Percentiles rank a stretch among this genome's conserved stretches.
phyloP scores from a whole-genome alignment of 1,140 invertebrate genomes.

The Diabrotica undecimpunctata region DNA sequence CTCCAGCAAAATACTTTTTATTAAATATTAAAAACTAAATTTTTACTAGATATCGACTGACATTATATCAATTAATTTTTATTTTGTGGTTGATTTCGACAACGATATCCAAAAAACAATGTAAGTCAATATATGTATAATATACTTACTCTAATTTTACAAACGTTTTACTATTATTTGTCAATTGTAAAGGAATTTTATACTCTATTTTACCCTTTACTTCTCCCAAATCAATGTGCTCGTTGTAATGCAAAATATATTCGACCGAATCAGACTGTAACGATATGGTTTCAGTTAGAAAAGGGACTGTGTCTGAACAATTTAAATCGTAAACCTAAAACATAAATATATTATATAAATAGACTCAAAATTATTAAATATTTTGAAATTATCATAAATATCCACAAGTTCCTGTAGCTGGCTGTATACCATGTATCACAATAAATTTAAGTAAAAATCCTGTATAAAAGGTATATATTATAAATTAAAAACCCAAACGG shows the following conservation, averaged over 20 bases:
- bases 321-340: slow-evolving; percentile 35
- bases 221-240: slow-evolving; percentile 27
- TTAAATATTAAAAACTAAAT: no score
- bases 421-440: no score
- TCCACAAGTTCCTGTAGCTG: no score
- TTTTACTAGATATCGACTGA: no score
- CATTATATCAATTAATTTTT: no score
- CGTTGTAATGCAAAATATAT: slow-evolving; percentile 22
- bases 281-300: slow-evolving; percentile 21
- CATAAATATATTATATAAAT: background rate
- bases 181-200: slow-evolving; percentile 19
- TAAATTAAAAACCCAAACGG: no score
- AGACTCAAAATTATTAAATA: background rate
- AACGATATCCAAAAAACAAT: no score
- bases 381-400: no score
- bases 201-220: slow-evolving; percentile 26
- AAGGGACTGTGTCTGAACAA: slow-evolving; percentile 21
- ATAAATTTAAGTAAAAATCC: no score
- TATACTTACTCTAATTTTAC: background rate
- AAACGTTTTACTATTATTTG: slow-evolving; percentile 6
- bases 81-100: no score
- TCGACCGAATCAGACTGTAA: slow-evolving; percentile 25
- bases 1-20: no score
- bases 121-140: background rate
- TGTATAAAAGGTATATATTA: no score